Base-by-base conservation (phyloP, 2,888 invertebrate genomes). In the Oscheius sp. region DNA sequence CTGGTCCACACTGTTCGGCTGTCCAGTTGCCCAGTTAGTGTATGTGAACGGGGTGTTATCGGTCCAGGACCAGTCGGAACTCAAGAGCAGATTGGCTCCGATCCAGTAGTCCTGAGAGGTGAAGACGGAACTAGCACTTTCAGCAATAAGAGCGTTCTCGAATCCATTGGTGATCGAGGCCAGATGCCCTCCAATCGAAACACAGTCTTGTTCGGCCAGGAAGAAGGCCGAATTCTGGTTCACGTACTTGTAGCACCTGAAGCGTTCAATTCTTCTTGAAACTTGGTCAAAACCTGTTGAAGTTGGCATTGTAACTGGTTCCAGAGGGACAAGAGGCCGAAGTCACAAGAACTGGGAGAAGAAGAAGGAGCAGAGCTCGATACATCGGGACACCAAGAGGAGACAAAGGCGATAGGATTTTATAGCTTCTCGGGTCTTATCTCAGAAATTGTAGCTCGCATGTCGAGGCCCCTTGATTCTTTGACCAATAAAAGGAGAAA, bases 191-290 rank as follows among this genome's bases (percentile, higher is more conserved):
- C 73, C 73, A 10, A 63, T 65, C 9, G 47, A 42, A 4, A 65
- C 58, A 37, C 73, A 73, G 21, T 73, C 63, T 32, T 63, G 65
- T 47, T 73, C 73, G 3, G 65, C 73, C 35, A 70, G 29, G 57
- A 57, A 70, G 57, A 70, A 70, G 33, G 70, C 70, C 21, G 53
- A 35, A 32, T 50, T 50, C 57, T 35, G 37, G 10, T 50, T 51
- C n/a, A 70, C 70, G 42, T 70, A 70, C 33, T 70, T 70, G 53
- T 70, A 70, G 42, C 70, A 70, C 10, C 70, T 70, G 47, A 57
- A 70, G 9, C 3, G 11, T 33, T 3, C 4, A 3, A 42, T 5
- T 42, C 42, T 42, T 42, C 42, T 42, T 7, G 42, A 42, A 42
- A 5, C 3, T 42, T 42, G 42, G 7, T 42, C 3, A 7, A 42